Evolutionary conservation across 2,113 vertebrate species (phyloP).

Genomic region (Ctenodactylus gundi): DNA sequence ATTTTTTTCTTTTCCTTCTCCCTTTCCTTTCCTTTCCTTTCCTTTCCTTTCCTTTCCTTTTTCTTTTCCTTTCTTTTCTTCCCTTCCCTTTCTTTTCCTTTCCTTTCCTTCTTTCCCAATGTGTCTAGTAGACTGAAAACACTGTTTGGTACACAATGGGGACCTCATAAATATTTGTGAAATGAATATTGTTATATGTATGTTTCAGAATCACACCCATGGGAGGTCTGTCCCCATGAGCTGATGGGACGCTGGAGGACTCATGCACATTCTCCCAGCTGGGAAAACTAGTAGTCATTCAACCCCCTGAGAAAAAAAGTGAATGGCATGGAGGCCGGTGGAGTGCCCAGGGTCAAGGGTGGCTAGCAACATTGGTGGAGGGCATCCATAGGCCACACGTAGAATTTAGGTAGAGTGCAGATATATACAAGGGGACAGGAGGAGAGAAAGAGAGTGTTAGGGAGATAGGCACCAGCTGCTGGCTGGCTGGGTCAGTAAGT

Average conservation of each 20-base stretch:
- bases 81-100: neutral
- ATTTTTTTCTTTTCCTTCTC: neutral
- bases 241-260: neutral
- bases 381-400: neutral
- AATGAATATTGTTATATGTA: neutral
- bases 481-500: conserved; percentile 52
- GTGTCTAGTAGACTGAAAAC: neutral
- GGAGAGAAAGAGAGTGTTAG: neutral
- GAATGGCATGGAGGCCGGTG: neutral
- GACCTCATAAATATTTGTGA: conserved; percentile 2
- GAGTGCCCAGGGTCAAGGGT: neutral
- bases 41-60: neutral
- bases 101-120: neutral
- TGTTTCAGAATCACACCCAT: conserved; percentile 23
- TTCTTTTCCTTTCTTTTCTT: neutral
- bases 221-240: neutral
- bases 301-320: neutral
- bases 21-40: too few relatives aligned
- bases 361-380: neutral
- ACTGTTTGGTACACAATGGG: conserved; percentile 6
- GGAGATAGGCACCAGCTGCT: conserved; percentile 56
- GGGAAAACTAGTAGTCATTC: conserved; percentile 17
- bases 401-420: neutral
- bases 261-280: neutral
- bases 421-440: neutral